phyloP scores from a whole-genome alignment of 37 sponge, comb jelly and placozoan species.

The Diacarnus erythraeanus region DNA sequence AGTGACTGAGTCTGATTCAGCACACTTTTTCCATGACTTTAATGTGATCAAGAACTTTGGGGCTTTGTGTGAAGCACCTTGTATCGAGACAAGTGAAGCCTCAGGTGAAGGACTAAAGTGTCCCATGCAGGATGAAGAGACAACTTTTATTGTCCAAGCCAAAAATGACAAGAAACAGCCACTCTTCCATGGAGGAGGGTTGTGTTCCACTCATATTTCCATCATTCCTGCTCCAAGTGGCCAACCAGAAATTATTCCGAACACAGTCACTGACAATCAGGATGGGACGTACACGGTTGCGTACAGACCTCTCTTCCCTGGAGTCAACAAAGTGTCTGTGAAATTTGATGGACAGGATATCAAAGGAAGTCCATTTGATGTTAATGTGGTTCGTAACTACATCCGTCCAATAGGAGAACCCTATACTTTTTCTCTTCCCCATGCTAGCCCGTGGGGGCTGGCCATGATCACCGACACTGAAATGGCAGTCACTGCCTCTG shows the following conservation, averaged over 20 bases:
- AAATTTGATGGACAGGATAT: constrained; percentile 14
- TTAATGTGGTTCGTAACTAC: constrained; percentile 43
- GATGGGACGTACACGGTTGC: constrained; percentile 48
- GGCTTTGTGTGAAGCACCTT: constrained; percentile 24
- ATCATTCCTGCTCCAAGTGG: not conserved
- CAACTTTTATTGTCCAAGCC: constrained; percentile 16
- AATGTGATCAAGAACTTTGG: constrained; percentile 16
- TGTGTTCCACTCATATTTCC: constrained; percentile 8
- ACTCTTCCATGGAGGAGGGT: constrained; percentile 33
- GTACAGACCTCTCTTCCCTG: constrained; percentile 30
- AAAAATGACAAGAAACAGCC: not conserved
- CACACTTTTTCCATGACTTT: constrained; percentile 4
- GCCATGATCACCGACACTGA: constrained; percentile 36
- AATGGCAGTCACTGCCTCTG: constrained; percentile 50
- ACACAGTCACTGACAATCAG: constrained; percentile 32
- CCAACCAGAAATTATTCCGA: not conserved
- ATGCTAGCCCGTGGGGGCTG: constrained; percentile 55
- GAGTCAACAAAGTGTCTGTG: constrained; percentile 7
- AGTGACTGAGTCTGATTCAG: constrained; percentile 6
- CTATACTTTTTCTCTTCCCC: constrained; percentile 21
- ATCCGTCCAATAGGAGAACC: constrained; percentile 23
- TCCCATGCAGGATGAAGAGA: constrained; percentile 33
- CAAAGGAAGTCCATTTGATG: constrained; percentile 35
- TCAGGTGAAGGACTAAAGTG: constrained; percentile 9
- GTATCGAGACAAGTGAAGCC: constrained; percentile 12